Evolutionary conservation across 2,113 vertebrate species (phyloP).

Genomic region (Lipotes vexillifer): DNA sequence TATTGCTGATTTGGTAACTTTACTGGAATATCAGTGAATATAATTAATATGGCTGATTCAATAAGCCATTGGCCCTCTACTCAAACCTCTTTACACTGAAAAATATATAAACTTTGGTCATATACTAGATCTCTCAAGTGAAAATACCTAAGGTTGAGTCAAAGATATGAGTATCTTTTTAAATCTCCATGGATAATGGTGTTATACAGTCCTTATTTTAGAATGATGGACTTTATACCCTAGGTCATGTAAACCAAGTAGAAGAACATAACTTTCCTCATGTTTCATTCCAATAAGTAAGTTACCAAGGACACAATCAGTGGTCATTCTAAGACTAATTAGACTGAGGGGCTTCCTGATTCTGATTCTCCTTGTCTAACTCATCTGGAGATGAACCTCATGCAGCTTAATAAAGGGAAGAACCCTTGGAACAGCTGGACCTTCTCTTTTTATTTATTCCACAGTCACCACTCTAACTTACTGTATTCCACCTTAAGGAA

Average conservation of each 20-base stretch:
- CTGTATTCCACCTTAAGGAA: neutral
- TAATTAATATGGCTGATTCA: neutral
- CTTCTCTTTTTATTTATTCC: neutral
- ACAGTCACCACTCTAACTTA: neutral
- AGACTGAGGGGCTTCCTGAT: neutral
- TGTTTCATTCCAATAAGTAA: neutral
- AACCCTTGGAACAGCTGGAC: neutral
- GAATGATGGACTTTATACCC: neutral
- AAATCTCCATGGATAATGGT: neutral
- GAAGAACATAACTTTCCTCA: neutral
- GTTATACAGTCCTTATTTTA: neutral
- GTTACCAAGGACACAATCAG: neutral
- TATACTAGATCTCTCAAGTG: neutral
- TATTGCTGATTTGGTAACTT: neutral
- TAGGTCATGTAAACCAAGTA: neutral
- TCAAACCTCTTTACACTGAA: neutral
- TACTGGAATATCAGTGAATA: neutral
- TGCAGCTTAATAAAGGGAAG: neutral
- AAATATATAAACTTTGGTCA: neutral
- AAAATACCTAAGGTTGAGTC: neutral
- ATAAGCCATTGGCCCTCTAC: neutral
- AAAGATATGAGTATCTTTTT: neutral
- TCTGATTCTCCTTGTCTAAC: neutral
- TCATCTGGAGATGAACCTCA: neutral
- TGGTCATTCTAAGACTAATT: neutral